Base-by-base conservation (phyloP, 2,888 invertebrate genomes). In the Rapana venosa region DNA sequence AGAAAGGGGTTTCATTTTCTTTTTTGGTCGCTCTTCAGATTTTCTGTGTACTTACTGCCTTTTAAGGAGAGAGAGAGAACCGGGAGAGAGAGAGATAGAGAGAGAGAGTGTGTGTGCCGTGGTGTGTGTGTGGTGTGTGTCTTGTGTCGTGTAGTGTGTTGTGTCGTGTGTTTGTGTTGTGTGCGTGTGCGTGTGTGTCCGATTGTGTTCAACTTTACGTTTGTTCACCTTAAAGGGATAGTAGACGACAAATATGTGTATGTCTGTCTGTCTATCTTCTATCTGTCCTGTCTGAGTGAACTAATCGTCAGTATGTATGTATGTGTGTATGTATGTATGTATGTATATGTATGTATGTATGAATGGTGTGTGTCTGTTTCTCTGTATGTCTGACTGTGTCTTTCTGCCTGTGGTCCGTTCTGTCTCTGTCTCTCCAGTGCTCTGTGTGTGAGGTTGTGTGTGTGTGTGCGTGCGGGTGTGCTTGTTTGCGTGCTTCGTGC, bases 271-370 rank as follows among this genome's bases (percentile, higher is more conserved):
- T 17, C 6, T 74, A 6, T n/a, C 17, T n/a, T n/a, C n/a, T n/a
- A n/a, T n/a, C n/a, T n/a, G n/a, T n/a, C 6, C 6, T 17, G n/a
- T n/a, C 13, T 74, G 74, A 74, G 20, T 74, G 74, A 22, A 74
- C 26, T 74, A 6, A 22, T 11, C 26, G 20, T 74, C 20, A 6
- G n/a, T 74, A 17, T 61, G 61, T 74, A 26, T 74, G 74, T 74
- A 26, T 74, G 74, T 74, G 74, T 74, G 74, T 74, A 26, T 74
- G 74, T 74, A 26, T 74, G 74, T 74, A 26, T 74, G 74, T 74
- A 26, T 74, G 74, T 74, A 26, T 74, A 26, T 74, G 74, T 74
- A 26, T 74, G 74, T 26, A n/a, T 74, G 26, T 74, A 26, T 26
- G 17, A 26, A n/a, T 74, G 74, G n/a, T 74, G 74, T 74, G 74